Base-by-base conservation (phyloP, 1,140 invertebrate genomes). In the Heliconius hermathena region DNA sequence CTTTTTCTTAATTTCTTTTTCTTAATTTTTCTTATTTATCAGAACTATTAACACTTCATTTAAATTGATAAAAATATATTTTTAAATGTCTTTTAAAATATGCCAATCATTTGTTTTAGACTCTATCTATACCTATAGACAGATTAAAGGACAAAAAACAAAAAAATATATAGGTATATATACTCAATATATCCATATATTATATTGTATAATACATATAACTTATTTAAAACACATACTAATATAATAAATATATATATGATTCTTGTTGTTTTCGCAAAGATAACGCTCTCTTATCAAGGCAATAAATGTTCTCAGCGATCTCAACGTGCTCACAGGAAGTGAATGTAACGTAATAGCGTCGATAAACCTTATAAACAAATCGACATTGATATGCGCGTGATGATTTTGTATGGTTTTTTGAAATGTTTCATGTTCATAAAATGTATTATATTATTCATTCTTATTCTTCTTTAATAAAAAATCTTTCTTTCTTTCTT, bases 271-370 rank as follows among this genome's bases (percentile, higher is more conserved):
- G 41, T 70, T 46, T 70, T 70, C 36, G 66, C 66, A 71, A 76
- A 76, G 57, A 76, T 76, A 70, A 66, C 46, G 52, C 33, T 38
- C 57, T 26, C 18, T 57, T 71, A 71, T 71, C 73, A 74, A 71
- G 60, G 60, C 60, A 66, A 66, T 66, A 66, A 66, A 66, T 66
- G 60, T 66, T 66, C 60, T 66, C 60, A 66, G 60, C 60, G 60
- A 66, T 72, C 71, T 72, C 73, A 75, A 66, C 79, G 80, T 76
- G 80, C 71, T 46, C 81, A 74, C 81, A 86, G 85, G 85, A 86
- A 86, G 84, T 85, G 82, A 73, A 78, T 80, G 60, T 82, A 81
- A 82, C 60, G 60, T 66, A 66, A 66, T 79, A 81, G 66, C 77
- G 73, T 77, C 73, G 85, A 86, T 84, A 84, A 84, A 66, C 60